Percentiles rank a stretch among this genome's conserved stretches.
Evolutionary conservation across 2,888 invertebrate species (phyloP).

Genomic region (Cephalotes varians): DNA sequence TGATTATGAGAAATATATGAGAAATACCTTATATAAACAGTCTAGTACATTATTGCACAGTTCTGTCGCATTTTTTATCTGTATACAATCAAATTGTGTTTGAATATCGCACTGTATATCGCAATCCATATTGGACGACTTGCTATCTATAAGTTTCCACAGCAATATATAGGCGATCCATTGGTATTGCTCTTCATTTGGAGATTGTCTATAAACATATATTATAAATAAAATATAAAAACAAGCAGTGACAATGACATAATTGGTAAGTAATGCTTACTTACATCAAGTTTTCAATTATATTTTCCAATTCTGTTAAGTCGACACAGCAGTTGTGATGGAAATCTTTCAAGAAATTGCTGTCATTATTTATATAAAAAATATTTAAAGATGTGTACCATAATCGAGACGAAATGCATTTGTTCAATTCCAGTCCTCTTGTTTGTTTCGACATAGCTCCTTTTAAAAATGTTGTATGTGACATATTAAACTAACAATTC

Average conservation of each 20-base stretch:
- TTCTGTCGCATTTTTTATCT: constrained; percentile 63
- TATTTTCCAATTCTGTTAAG: constrained; percentile 48
- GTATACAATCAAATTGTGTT: constrained; percentile 67
- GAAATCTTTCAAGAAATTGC: constrained; percentile 43
- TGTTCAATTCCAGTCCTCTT: constrained; percentile 71
- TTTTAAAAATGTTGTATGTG: neutral
- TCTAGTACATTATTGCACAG: constrained; percentile 50
- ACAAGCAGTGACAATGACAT: neutral
- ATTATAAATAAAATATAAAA: neutral
- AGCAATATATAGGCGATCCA: constrained; percentile 78
- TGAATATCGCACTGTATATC: constrained; percentile 58
- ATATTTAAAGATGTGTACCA: constrained; percentile 80
- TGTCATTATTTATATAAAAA: constrained; percentile 64
- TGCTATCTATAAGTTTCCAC: constrained; percentile 63
- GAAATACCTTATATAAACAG: constrained; percentile 64
- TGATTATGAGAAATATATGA: too few species aligned
- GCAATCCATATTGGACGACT: constrained; percentile 46
- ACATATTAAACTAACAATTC: neutral
- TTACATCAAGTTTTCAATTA: constrained; percentile 59
- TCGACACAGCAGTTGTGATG: constrained; percentile 37
- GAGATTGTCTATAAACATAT: constrained; percentile 52
- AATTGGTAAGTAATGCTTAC: constrained; percentile 24
- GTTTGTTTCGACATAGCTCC: constrained; percentile 71
- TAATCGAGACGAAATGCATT: constrained; percentile 79
- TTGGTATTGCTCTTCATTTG: constrained; percentile 64